Percentiles rank a stretch among this genome's conserved stretches.
phyloP scores from a whole-genome alignment of 2,113 vertebrate genomes.

The Elephas maximus region DNA sequence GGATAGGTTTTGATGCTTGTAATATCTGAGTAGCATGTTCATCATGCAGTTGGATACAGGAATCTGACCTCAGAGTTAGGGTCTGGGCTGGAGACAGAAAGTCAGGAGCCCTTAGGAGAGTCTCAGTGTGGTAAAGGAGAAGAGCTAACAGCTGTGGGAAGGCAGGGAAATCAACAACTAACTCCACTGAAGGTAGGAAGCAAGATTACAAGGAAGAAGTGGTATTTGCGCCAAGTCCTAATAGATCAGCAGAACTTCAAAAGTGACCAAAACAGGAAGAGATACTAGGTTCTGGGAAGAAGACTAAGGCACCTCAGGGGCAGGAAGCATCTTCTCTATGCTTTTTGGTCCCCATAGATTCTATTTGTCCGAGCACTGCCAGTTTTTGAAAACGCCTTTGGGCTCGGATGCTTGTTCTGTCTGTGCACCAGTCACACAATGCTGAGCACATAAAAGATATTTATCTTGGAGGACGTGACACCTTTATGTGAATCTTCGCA shows the following conservation, averaged over 20 bases:
- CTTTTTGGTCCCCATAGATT: accelerated
- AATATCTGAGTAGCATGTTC: accelerated
- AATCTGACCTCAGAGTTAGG: neutral
- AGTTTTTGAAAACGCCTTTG: neutral
- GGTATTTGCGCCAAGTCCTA: neutral
- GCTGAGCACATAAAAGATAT: accelerated
- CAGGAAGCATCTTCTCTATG: accelerated
- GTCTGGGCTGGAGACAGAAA: neutral
- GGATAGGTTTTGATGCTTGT: neutral
- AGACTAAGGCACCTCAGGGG: neutral
- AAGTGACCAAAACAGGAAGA: neutral
- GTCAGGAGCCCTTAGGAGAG: accelerated
- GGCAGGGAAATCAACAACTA: accelerated
- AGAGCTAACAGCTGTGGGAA: neutral
- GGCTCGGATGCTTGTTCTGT: neutral
- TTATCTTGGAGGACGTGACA: too few relatives aligned
- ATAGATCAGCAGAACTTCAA: neutral
- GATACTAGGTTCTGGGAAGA: neutral
- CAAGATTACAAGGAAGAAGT: neutral
- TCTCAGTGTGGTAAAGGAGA: too few relatives aligned
- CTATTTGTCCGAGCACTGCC: neutral
- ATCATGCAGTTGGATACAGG: neutral
- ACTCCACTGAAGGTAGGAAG: accelerated
- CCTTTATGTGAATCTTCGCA: accelerated
- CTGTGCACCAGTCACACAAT: accelerated